These are phyloP conservation scores for Denticeps clupeoides DNA, from an alignment of 2,797 vertebrate species.

Conservation along the genomic window DNA sequence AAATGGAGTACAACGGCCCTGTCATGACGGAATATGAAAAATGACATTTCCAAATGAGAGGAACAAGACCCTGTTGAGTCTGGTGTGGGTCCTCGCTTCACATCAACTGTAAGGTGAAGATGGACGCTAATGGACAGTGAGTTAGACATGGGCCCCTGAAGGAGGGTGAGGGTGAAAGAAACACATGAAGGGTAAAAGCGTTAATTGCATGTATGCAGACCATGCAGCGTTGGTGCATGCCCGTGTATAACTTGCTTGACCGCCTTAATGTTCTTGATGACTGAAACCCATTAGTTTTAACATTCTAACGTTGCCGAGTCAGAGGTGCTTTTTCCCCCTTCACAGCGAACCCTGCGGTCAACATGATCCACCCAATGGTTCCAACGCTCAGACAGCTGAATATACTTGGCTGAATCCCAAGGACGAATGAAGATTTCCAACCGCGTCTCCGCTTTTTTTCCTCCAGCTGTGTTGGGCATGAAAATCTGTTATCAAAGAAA, in stretches of 20 bases:
- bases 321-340: not conserved
- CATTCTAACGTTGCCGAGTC: not conserved
- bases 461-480: conserved; percentile 1
- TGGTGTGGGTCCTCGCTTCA: not conserved
- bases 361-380: conserved; percentile 6
- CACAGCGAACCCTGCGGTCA: conserved; percentile 10
- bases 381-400: conserved; percentile 7
- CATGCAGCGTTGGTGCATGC: too few species aligned
- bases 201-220: too few species aligned
- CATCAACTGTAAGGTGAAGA: too few species aligned
- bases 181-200: too few species aligned
- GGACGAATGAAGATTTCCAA: conserved; percentile 19
- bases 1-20: not conserved
- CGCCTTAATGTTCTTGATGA: too few species aligned
- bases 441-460: not conserved
- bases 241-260: too few species aligned
- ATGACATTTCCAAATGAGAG: not conserved
- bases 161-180: too few species aligned
- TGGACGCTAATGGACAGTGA: too few species aligned
- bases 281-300: not conserved
- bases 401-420: conserved; percentile 18
- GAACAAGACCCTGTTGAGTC: not conserved
- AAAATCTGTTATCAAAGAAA: conserved; percentile 23
- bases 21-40: not conserved
- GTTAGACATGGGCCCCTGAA: too few species aligned